Evolutionary conservation across 2,113 vertebrate species (phyloP).

Genomic region (Hiodon tergisus): DNA sequence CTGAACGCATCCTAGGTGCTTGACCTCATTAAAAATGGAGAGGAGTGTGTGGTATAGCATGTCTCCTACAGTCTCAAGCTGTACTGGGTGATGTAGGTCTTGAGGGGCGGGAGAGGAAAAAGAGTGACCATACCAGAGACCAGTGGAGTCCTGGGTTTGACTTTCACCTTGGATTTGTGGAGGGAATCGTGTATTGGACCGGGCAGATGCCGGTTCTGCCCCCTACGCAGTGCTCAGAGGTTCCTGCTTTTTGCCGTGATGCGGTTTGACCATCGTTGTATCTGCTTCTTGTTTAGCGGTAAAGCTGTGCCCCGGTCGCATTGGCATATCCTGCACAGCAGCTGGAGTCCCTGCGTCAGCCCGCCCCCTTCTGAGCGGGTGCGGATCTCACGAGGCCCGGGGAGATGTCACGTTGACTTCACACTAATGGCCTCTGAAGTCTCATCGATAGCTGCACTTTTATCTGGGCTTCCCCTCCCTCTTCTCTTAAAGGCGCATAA

Average conservation of each 20-base stretch:
- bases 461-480: background rate
- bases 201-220: too few relatives aligned
- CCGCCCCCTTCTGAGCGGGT: background rate
- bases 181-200: too few relatives aligned
- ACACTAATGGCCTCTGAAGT: conserved; percentile 15
- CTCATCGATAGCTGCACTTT: background rate
- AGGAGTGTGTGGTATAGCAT: too few relatives aligned
- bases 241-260: background rate
- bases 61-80: too few relatives aligned
- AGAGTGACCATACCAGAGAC: too few relatives aligned
- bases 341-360: background rate
- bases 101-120: too few relatives aligned
- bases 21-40: background rate
- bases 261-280: background rate
- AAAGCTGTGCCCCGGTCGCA: background rate
- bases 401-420: conserved; percentile 9
- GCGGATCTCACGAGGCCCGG: background rate
- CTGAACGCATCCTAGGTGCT: background rate
- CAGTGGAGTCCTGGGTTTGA: too few relatives aligned
- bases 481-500: conserved; percentile 19
- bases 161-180: too few relatives aligned
- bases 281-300: background rate
- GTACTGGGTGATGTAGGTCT: too few relatives aligned
- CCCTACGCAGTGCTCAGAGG: background rate
- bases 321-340: background rate